Conservation (phyloP, 1,140 invertebrate genomes). For the Cyphomyrmex costatus region DNA sequence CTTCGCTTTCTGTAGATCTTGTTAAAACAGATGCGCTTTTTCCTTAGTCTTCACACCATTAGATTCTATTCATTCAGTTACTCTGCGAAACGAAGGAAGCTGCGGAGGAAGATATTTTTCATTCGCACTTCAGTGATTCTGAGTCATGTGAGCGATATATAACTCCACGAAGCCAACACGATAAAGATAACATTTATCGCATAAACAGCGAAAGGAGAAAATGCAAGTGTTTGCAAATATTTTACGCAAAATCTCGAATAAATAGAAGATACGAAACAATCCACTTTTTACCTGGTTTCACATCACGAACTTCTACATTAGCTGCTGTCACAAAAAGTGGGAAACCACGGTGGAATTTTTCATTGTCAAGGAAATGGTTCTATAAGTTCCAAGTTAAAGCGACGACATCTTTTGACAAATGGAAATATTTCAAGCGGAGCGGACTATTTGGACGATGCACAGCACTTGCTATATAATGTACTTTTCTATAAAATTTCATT, state of each 20-base stretch:
- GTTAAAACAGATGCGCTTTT: not conserved
- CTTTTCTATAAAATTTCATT: conserved; percentile 17
- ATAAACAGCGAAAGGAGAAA: not conserved
- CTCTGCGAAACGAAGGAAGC: conserved; percentile 9
- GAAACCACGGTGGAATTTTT: not conserved
- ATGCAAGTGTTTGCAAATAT: not conserved
- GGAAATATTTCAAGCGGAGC: not conserved
- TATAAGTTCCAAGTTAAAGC: not conserved
- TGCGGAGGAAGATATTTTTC: conserved; percentile 10
- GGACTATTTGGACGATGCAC: not conserved
- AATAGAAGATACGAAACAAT: not conserved
- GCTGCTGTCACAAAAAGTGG: not conserved
- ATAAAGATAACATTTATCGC: conserved; percentile 11
- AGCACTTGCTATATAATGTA: not conserved
- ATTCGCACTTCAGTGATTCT: not conserved
- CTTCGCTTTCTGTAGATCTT: not conserved
- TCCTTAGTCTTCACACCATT: not conserved
- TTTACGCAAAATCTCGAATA: not conserved
- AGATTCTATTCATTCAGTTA: conserved; percentile 19
- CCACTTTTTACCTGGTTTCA: not conserved
- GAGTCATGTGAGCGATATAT: not conserved
- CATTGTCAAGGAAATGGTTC: not conserved
- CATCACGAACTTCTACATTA: not conserved
- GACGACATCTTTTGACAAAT: not conserved
- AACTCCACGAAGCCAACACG: not conserved